A percentile compares a stretch with the other conserved stretches of the same genome.
Conservation (phyloP, 2,888 invertebrate species). For the Mellilla xanthometata region DNA sequence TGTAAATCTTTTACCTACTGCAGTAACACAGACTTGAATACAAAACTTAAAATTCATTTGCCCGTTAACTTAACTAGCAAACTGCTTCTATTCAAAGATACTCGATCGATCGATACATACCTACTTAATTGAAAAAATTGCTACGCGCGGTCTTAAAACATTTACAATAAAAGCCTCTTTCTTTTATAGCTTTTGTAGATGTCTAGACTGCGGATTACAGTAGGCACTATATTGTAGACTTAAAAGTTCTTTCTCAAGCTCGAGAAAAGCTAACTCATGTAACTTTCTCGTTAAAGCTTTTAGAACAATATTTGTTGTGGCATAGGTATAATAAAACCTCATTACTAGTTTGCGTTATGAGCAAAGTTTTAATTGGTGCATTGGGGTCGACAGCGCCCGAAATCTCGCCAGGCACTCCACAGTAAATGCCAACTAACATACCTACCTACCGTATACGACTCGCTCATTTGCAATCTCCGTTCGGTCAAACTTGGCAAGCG, state of each 20-base stretch:
- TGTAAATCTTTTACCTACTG: constrained; percentile 12
- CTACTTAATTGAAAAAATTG: constrained; percentile 11
- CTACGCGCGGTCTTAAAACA: constrained; percentile 11
- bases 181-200: constrained; percentile 18
- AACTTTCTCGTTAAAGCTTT: constrained; percentile 28
- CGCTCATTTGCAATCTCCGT: constrained; percentile 41
- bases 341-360: constrained; percentile 29
- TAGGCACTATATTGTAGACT: constrained; percentile 15
- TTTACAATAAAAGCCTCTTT: constrained; percentile 19
- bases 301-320: constrained; percentile 30
- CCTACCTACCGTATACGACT: constrained; percentile 36
- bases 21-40: background rate
- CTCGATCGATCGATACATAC: constrained; percentile 7
- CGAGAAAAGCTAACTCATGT: constrained; percentile 11
- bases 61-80: background rate
- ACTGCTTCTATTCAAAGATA: constrained; percentile 4
- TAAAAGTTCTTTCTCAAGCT: constrained; percentile 24
- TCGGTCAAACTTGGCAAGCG: constrained; percentile 48
- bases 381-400: constrained; percentile 43
- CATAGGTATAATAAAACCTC: constrained; percentile 31
- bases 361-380: constrained; percentile 62
- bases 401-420: constrained; percentile 41
- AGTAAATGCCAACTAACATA: constrained; percentile 35
- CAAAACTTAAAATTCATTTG: background rate
- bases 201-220: constrained; percentile 31